phyloP scores from a whole-genome alignment of 2,797 vertebrate genomes.

The Poecilia picta region DNA sequence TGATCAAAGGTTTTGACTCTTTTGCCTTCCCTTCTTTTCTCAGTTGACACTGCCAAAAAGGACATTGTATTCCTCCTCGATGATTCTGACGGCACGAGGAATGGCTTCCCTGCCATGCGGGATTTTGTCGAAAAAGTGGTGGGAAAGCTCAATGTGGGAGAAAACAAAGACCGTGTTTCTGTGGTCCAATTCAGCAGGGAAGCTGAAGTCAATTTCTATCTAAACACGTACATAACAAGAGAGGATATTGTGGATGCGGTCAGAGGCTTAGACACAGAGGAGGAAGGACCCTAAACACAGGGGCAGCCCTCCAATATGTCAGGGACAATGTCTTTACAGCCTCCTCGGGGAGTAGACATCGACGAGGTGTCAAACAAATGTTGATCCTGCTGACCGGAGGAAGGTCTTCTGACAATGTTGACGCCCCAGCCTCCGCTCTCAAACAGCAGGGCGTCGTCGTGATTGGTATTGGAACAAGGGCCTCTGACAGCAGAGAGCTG shows the following conservation, averaged over 20 bases:
- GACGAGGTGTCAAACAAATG: constrained; percentile 71
- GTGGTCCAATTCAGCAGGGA: constrained; percentile 66
- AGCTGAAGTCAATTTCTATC: constrained; percentile 55
- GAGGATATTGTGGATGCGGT: constrained; percentile 40
- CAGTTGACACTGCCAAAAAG: constrained; percentile 20
- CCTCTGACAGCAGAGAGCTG: constrained; percentile 35
- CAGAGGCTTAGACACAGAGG: constrained; percentile 52
- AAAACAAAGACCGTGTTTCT: constrained; percentile 73
- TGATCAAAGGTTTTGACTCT: constrained; percentile 7
- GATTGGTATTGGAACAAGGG: too few relatives aligned
- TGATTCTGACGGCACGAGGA: constrained; percentile 60
- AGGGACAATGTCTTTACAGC: constrained; percentile 77
- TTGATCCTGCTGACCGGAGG: constrained; percentile 50
- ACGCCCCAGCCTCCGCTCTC: too few relatives aligned
- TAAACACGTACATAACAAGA: constrained; percentile 40
- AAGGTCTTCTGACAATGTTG: constrained; percentile 65
- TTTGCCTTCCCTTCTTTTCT: not conserved
- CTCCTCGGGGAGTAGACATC: constrained; percentile 83
- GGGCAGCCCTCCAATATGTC: constrained; percentile 56
- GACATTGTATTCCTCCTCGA: constrained; percentile 72
- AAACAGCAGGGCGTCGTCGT: too few relatives aligned
- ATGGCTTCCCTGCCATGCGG: constrained; percentile 58
- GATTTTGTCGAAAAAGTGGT: constrained; percentile 64
- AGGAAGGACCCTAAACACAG: constrained; percentile 62
- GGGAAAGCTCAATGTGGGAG: constrained; percentile 36